phyloP scores from a whole-genome alignment of 2,797 vertebrate species.

The Cuculus canorus region DNA sequence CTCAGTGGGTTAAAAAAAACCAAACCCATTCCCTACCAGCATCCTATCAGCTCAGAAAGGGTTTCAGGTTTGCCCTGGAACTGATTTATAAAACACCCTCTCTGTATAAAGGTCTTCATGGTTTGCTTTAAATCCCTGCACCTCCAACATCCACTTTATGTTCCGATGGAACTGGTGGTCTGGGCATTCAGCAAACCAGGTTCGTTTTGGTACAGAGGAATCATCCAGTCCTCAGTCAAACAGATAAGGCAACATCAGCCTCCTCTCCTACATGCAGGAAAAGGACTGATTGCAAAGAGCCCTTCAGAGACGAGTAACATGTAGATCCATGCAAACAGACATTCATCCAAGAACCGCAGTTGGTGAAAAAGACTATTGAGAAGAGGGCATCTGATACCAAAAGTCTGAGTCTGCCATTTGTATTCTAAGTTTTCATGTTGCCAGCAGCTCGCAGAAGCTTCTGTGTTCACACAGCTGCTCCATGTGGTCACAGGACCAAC shows the following conservation, averaged over 20 bases:
- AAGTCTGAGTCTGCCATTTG: not conserved
- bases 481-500: accelerated
- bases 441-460: not conserved
- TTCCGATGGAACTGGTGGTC: not conserved
- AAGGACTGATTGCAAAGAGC: conserved; percentile 12
- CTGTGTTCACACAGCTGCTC: not conserved
- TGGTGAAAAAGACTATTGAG: not conserved
- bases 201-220: not conserved
- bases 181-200: not conserved
- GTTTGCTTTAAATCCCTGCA: not conserved
- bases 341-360: not conserved
- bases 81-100: not conserved
- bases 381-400: not conserved
- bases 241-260: conserved; percentile 57
- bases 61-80: conserved; percentile 14
- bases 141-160: not conserved
- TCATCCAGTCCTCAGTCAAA: not conserved
- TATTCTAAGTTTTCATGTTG: not conserved
- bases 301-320: conserved; percentile 5
- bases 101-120: not conserved
- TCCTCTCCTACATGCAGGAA: not conserved
- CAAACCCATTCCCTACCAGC: not conserved
- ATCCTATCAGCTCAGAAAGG: not conserved
- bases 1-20: not conserved
- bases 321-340: not conserved